phyloP scores from a whole-genome alignment of 2,113 vertebrate genomes.

The Burhinus oedicnemus region DNA sequence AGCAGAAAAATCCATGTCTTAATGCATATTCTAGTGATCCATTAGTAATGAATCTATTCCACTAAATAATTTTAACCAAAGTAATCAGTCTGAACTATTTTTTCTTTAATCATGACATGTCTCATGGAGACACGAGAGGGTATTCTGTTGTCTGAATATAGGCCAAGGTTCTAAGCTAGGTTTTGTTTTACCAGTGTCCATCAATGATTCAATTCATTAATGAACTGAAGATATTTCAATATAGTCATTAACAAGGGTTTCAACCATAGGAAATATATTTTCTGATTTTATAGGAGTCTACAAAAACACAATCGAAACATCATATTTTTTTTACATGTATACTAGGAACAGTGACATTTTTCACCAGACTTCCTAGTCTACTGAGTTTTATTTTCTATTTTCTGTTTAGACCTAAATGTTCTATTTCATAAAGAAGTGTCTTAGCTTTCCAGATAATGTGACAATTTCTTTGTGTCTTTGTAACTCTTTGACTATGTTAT shows the following conservation, averaged over 20 bases:
- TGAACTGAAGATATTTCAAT: neutral
- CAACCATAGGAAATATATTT: neutral
- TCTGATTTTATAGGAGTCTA: neutral
- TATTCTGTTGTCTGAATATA: constrained; percentile 9
- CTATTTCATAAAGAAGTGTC: neutral
- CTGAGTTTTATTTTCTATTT: neutral
- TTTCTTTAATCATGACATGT: neutral
- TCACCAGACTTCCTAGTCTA: neutral
- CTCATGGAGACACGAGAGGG: neutral
- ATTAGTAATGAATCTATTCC: constrained; percentile 38
- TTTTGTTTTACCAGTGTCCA: neutral
- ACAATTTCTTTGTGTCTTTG: neutral
- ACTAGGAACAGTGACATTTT: neutral
- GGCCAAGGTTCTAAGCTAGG: neutral
- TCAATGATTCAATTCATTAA: neutral
- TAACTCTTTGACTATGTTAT: neutral
- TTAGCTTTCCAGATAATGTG: neutral
- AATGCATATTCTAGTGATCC: constrained; percentile 25
- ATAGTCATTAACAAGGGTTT: neutral
- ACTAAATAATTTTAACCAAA: constrained; percentile 15
- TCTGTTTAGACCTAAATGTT: neutral
- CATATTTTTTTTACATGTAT: neutral
- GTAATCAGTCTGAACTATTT: neutral
- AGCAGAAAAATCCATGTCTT: constrained; percentile 19
- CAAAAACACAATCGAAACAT: neutral